A percentile compares a stretch with the other conserved stretches of the same genome.
phyloP scores from a whole-genome alignment of 2,797 vertebrate genomes.

The Sebastes taczanowskii region DNA sequence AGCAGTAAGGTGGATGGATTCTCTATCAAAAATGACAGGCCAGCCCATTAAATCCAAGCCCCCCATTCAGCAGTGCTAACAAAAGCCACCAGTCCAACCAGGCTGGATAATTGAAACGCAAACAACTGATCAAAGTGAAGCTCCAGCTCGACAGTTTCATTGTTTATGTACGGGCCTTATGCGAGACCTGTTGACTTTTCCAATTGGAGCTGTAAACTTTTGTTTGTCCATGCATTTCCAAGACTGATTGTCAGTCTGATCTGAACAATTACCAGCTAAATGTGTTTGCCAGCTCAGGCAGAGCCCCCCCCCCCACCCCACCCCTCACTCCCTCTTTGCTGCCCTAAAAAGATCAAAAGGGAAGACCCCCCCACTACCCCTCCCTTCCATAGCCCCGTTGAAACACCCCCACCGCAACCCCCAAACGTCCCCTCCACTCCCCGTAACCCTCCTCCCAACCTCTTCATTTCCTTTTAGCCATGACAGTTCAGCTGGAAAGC shows the following conservation, averaged over 20 bases:
- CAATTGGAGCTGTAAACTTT: constrained; percentile 85
- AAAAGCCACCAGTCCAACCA: constrained; percentile 50
- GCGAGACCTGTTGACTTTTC: constrained; percentile 84
- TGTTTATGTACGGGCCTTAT: constrained; percentile 78
- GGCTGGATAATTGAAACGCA: constrained; percentile 75
- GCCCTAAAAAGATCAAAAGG: constrained; percentile 86
- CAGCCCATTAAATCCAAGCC: constrained; percentile 50
- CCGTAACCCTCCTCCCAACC: constrained; percentile 65
- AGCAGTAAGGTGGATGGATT: constrained; percentile 20
- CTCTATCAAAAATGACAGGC: constrained; percentile 48
- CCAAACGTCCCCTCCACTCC: constrained; percentile 36
- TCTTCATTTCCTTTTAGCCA: constrained; percentile 81
- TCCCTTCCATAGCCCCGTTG: constrained; percentile 13
- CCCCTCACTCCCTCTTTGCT: constrained; percentile 45
- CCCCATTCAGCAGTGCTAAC: constrained; percentile 38
- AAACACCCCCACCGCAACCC: constrained; percentile 40
- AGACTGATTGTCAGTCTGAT: constrained; percentile 83
- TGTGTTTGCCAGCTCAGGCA: constrained; percentile 84
- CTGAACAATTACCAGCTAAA: constrained; percentile 85
- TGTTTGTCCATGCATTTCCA: constrained; percentile 84
- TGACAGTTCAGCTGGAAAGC: constrained; percentile 84
- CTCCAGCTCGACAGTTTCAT: constrained; percentile 72
- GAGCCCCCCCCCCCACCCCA: constrained; percentile 47
- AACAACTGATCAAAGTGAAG: constrained; percentile 79
- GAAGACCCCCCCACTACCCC: constrained; percentile 10